A percentile compares a stretch with the other conserved stretches of the same genome.
Evolutionary conservation across 2,797 vertebrate genomes (phyloP).

Genomic region (Leptoclinus maculatus): DNA sequence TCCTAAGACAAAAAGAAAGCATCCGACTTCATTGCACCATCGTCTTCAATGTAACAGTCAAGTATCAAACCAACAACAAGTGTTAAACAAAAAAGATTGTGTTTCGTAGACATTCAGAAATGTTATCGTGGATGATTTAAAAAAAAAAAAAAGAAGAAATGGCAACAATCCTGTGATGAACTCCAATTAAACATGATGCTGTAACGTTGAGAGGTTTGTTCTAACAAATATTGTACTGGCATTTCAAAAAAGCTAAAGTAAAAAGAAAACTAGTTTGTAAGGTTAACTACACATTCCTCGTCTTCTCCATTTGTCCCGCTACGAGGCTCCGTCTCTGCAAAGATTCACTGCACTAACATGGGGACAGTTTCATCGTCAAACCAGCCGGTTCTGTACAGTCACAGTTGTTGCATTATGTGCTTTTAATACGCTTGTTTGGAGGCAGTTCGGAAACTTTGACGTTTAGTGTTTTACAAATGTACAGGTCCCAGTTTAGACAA

Average conservation of each 20-base stretch:
- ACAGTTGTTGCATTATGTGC: slow-evolving; percentile 66
- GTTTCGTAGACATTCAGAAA: slow-evolving; percentile 51
- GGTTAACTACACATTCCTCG: slow-evolving; percentile 68
- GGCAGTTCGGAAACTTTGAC: slow-evolving; percentile 47
- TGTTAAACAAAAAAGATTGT: slow-evolving; percentile 27
- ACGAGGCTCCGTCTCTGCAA: slow-evolving; percentile 58
- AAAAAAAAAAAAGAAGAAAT: not conserved
- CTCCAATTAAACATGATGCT: not conserved
- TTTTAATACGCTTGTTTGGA: slow-evolving; percentile 46
- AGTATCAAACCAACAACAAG: slow-evolving; percentile 59
- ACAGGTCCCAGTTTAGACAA: not conserved
- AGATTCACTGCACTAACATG: slow-evolving; percentile 55
- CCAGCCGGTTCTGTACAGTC: slow-evolving; percentile 60
- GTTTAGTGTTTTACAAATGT: slow-evolving; percentile 22
- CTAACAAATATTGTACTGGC: slow-evolving; percentile 12
- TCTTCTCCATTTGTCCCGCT: slow-evolving; percentile 64
- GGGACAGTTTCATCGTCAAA: slow-evolving; percentile 10
- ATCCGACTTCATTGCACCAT: slow-evolving; percentile 79
- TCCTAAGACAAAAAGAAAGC: slow-evolving; percentile 39
- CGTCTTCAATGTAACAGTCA: slow-evolving; percentile 76
- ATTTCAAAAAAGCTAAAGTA: slow-evolving; percentile 30
- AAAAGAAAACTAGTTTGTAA: slow-evolving; percentile 6
- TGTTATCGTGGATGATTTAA: slow-evolving; percentile 24
- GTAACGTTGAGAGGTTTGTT: slow-evolving; percentile 7
- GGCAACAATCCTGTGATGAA: slow-evolving; percentile 16